Conservation (phyloP, 1,140 invertebrate species). For the Zaprionus ornatus region DNA sequence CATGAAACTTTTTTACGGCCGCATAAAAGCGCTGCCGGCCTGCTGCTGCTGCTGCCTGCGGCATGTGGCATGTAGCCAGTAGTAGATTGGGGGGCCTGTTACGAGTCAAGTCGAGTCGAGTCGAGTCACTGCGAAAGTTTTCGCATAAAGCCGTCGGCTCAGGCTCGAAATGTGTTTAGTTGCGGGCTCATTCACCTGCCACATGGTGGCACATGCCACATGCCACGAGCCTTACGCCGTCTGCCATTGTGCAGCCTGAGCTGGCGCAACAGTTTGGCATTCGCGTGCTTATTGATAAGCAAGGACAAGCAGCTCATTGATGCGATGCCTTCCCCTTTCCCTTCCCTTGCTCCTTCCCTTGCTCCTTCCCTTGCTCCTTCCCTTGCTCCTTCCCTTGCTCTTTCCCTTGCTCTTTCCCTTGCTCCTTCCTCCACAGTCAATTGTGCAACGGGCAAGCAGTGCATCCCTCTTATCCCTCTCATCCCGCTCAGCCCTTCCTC, state of each 20-base stretch:
- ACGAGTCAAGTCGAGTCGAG: neutral
- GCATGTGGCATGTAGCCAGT: neutral
- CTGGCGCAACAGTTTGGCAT: constrained; percentile 63
- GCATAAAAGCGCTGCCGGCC: constrained; percentile 54
- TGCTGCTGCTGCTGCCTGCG: neutral
- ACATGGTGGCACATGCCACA: neutral
- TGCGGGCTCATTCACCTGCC: constrained; percentile 15
- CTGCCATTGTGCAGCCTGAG: constrained; percentile 1
- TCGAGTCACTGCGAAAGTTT: constrained; percentile 25
- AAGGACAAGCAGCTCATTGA: constrained; percentile 42
- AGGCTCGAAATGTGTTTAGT: constrained; percentile 21
- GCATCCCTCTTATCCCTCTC: neutral
- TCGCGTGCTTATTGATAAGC: constrained; percentile 57
- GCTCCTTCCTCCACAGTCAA: constrained; percentile 42
- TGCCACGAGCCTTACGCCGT: neutral
- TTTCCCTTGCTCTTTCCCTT: constrained; percentile 29
- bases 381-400: constrained; percentile 33
- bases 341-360: constrained; percentile 30
- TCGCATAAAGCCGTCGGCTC: constrained; percentile 34
- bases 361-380: constrained; percentile 30
- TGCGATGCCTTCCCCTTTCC: constrained; percentile 36
- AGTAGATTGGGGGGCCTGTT: neutral
- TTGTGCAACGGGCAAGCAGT: constrained; percentile 53
- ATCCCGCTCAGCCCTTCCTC: neutral
- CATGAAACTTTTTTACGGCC: constrained; percentile 65